Evolutionary conservation across 1,140 invertebrate genomes (phyloP), one percentile per base, ranked within the genome.

Genomic region (Papilio machaon): DNA sequence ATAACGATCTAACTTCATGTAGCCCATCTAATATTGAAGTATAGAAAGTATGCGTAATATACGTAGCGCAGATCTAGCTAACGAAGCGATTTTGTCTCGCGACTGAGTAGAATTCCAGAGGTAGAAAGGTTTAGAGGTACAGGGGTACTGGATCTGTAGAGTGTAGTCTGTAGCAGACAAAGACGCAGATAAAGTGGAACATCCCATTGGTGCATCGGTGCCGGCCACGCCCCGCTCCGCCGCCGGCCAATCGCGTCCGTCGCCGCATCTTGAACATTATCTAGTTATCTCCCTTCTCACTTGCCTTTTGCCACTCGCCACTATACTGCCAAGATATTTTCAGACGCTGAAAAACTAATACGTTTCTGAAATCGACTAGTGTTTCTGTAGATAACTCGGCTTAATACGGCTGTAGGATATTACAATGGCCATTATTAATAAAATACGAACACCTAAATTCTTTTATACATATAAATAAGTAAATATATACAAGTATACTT

Each of bases 281-380:
- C 93, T 94, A 91, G 89, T 93, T 93, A 91, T 93, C 93, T 93
- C 87, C 93, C 86, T 87, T 93, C 92, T 94, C 92, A 90, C 92
- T 92, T 92, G 88, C 87, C 80, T 86, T 81, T 84, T 52, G 49
- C 38, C 38, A 43, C 38, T 43, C 38, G 38, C 58, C 58, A 64
- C 84, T 54, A 49, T 23, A 30, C 23, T 19, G 74, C 85, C 84
- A 84, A 81, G 87, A 88, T 91, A 91, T 91, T 92, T 93, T 93
- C 91, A 94, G 89, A 85, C 83, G 80, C 79, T 82, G 19, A 80
- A 84, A 82, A 79, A 79, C 76, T 81, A 70, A 79, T 79, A 81
- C 67, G 76, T 79, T 76, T 84, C 43, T 81, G 76, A 81, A 30
- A 81, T 76, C 78, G 76, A 81, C 15, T 54, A 6, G 15, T 54